Evolutionary conservation across 2,113 vertebrate species (phyloP).

Genomic region (Pteruthius melanotis): DNA sequence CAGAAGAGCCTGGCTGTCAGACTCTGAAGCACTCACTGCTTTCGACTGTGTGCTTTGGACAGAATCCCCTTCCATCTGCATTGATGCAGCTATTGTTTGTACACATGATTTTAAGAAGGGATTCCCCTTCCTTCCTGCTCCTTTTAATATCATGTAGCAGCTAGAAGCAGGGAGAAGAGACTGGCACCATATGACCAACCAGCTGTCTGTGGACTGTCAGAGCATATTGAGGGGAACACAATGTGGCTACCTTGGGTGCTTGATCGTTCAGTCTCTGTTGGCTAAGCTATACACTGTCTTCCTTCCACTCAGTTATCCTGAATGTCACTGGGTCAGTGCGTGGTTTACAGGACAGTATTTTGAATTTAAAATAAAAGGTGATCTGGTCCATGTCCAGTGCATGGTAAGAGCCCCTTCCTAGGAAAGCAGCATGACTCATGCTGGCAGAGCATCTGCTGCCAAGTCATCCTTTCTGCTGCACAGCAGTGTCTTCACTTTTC

Average conservation of each 20-base stretch:
- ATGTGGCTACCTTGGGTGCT: conserved; percentile 26
- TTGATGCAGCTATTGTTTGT: conserved; percentile 17
- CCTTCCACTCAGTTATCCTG: neutral
- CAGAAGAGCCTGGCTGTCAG: neutral
- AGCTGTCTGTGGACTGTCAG: conserved; percentile 47
- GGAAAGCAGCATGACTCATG: neutral
- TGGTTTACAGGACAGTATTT: neutral
- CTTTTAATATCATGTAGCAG: conserved; percentile 4
- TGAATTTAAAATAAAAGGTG: neutral
- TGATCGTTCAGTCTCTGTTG: neutral
- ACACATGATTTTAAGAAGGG: neutral
- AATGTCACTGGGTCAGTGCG: neutral
- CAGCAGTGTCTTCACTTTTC: neutral
- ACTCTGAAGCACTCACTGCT: neutral
- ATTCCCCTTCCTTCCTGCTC: conserved; percentile 12
- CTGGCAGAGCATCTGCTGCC: neutral
- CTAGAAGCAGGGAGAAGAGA: conserved; percentile 3
- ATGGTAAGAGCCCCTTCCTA: neutral
- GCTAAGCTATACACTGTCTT: neutral
- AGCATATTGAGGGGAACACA: conserved; percentile 13
- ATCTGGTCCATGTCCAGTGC: neutral
- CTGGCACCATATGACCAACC: conserved; percentile 41
- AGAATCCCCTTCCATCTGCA: conserved; percentile 18
- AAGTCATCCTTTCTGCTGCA: neutral
- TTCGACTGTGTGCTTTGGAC: conserved; percentile 1